These are phyloP conservation scores for Myiozetetes cayanensis DNA, from an alignment of 2,113 vertebrate species.

Conservation along the genomic window DNA sequence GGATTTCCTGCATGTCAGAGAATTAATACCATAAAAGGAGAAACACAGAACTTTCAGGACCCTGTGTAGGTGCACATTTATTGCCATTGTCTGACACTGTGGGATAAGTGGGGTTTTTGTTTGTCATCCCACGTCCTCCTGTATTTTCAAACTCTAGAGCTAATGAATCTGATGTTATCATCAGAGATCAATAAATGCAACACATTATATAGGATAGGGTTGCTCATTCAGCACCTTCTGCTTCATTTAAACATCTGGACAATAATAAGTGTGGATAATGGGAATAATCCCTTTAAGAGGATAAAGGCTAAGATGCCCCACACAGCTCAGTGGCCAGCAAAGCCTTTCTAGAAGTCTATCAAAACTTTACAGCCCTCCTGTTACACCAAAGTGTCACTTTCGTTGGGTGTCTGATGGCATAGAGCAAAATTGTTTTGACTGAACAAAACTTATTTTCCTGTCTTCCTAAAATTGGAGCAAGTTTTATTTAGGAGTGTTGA, in stretches of 20 bases:
- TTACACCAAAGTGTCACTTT: neutral
- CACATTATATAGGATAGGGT: too few species aligned
- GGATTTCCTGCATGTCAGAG: neutral
- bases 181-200: neutral
- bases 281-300: neutral
- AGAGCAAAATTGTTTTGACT: neutral
- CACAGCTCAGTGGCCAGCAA: neutral
- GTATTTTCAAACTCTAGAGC: neutral
- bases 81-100: neutral
- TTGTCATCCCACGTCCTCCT: neutral
- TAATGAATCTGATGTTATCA: neutral
- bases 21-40: neutral
- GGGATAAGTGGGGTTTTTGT: neutral
- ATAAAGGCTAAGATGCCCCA: neutral
- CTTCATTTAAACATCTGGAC: neutral
- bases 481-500: neutral
- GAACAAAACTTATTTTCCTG: neutral
- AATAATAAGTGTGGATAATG: neutral
- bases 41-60: neutral
- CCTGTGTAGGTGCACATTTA: neutral
- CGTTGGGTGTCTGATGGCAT: neutral
- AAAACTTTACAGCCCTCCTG: neutral
- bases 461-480: neutral
- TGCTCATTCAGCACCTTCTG: neutral
- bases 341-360: neutral